These are phyloP conservation scores for Epiblema foenella DNA, from an alignment of 2,888 invertebrate species.

Conservation along the genomic window DNA sequence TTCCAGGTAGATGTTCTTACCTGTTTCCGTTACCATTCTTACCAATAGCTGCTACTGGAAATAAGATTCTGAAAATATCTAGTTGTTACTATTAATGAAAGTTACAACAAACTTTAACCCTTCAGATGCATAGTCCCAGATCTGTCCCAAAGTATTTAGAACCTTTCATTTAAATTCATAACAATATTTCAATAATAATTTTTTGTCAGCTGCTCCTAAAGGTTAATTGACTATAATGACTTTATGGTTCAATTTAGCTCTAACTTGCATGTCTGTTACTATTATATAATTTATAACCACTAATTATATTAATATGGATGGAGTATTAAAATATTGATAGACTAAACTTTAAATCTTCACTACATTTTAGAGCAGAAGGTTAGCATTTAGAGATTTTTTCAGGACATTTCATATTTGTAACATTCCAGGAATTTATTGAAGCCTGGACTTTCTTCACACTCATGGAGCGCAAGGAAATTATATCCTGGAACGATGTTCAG, in stretches of 20 bases:
- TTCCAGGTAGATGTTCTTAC: conserved; percentile 60
- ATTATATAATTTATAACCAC: background rate
- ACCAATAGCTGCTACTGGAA: background rate
- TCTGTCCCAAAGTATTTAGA: too few relatives aligned
- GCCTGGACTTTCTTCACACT: conserved; percentile 92
- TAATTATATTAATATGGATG: too few relatives aligned
- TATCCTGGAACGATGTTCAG: conserved; percentile 85
- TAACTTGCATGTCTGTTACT: background rate
- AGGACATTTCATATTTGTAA: background rate
- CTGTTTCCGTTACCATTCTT: background rate
- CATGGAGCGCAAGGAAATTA: conserved; percentile 85
- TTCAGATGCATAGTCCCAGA: too few relatives aligned
- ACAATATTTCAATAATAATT: too few relatives aligned
- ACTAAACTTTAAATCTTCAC: background rate
- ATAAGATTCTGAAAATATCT: background rate
- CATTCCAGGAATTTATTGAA: conserved; percentile 93
- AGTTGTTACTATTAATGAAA: background rate
- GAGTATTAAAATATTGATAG: background rate
- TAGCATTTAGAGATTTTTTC: background rate
- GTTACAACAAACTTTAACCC: background rate
- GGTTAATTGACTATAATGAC: too few relatives aligned
- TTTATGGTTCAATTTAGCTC: background rate
- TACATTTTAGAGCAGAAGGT: background rate
- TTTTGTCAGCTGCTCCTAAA: too few relatives aligned
- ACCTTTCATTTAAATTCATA: too few relatives aligned